These are phyloP conservation scores for Olivierus martensii DNA, from an alignment of 1,140 invertebrate genomes.

Conservation along the genomic window DNA sequence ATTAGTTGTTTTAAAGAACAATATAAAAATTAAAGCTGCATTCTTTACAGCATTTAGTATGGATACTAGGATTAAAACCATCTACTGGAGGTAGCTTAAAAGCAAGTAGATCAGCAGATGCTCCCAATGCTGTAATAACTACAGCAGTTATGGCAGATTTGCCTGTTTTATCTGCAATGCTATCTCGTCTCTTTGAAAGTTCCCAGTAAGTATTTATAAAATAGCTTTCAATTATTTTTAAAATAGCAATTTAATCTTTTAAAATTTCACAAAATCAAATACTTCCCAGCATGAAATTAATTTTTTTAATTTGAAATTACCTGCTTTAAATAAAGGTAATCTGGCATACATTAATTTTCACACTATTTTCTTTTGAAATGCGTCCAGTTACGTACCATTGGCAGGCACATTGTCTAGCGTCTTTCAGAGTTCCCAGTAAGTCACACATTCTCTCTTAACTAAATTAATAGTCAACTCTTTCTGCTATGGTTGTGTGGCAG, in stretches of 20 bases:
- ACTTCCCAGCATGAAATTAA: too few species aligned
- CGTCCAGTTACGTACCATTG: conserved; percentile 18
- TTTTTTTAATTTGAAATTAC: too few species aligned
- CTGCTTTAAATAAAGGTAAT: too few species aligned
- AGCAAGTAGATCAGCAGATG: conserved; percentile 43
- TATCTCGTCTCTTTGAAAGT: conserved; percentile 85
- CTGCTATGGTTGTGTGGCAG: background rate
- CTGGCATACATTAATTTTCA: too few species aligned
- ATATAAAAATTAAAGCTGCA: background rate
- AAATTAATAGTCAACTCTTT: background rate
- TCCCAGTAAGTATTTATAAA: conserved; percentile 45
- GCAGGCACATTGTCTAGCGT: conserved; percentile 19
- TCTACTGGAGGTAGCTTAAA: conserved; percentile 83
- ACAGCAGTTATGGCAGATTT: conserved; percentile 92
- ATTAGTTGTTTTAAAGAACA: background rate
- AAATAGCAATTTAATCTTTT: too few species aligned
- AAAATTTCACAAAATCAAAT: too few species aligned
- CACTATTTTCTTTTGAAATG: conserved; percentile 13
- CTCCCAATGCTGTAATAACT: conserved; percentile 83
- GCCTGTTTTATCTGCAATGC: conserved; percentile 80
- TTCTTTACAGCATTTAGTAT: conserved; percentile 68
- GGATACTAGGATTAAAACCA: conserved; percentile 93
- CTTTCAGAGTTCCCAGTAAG: conserved; percentile 20
- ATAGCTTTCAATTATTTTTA: too few species aligned
- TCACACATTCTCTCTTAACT: conserved; percentile 3